Evolutionary conservation across 2,888 invertebrate species (phyloP).

Genomic region (Pseudococcus jackbeardsleyi): DNA sequence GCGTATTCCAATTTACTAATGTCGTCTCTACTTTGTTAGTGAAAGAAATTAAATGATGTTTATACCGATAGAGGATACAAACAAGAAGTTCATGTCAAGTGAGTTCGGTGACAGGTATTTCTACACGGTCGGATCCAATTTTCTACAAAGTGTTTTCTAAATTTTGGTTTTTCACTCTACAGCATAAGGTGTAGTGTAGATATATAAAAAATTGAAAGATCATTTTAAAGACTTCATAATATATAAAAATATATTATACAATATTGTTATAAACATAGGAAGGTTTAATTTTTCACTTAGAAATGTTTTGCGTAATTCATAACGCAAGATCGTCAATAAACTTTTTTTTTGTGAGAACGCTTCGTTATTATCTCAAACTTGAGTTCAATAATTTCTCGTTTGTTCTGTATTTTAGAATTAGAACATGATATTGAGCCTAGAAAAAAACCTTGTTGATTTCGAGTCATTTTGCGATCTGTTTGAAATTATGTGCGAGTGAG

Average conservation of each 20-base stretch:
- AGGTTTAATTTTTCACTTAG: constrained; percentile 45
- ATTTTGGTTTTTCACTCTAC: background rate
- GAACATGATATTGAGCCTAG: no score
- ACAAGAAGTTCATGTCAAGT: background rate
- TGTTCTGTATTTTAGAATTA: no score
- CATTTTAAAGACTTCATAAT: constrained; percentile 41
- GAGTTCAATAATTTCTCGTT: no score
- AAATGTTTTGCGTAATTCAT: constrained; percentile 26
- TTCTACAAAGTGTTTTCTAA: background rate
- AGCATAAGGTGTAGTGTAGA: background rate
- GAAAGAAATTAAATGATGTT: background rate
- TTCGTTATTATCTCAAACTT: background rate
- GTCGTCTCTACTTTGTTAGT: constrained; percentile 77
- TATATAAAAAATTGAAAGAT: background rate
- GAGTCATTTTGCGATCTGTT: no score
- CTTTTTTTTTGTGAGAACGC: constrained; percentile 7
- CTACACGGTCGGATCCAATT: background rate
- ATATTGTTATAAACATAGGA: constrained; percentile 30
- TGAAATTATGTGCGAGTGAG: no score
- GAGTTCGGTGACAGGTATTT: background rate
- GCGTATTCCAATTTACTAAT: constrained; percentile 91
- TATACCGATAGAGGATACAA: background rate
- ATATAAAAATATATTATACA: constrained; percentile 11
- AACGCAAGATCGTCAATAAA: constrained; percentile 26
- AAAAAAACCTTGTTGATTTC: no score